Evolutionary conservation across 2,888 invertebrate species (phyloP).

Genomic region (Sinopyrophorus schimmeli): DNA sequence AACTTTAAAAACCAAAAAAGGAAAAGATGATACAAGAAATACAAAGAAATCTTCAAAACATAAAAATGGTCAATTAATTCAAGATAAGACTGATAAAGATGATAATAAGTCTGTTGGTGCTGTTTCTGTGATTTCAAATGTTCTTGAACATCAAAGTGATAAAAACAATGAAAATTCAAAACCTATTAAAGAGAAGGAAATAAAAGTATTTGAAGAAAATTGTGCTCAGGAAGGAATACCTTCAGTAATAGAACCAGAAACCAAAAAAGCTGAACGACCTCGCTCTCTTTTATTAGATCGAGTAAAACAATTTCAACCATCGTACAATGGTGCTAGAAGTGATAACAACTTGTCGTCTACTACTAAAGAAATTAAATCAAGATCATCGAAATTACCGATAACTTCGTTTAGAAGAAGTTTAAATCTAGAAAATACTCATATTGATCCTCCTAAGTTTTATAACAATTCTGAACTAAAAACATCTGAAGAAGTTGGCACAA

Average conservation of each 20-base stretch:
- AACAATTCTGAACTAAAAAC: slow-evolving; percentile 25
- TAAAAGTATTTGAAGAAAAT: background rate
- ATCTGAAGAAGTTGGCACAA: slow-evolving; percentile 3
- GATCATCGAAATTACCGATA: slow-evolving; percentile 50
- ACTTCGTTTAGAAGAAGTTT: slow-evolving; percentile 51
- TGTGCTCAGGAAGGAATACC: background rate
- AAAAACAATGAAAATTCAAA: slow-evolving; percentile 37
- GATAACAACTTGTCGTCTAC: slow-evolving; percentile 48
- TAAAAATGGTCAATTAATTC: slow-evolving; percentile 27
- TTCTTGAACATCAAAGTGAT: slow-evolving; percentile 31
- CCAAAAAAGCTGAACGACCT: slow-evolving; percentile 59
- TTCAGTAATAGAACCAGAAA: slow-evolving; percentile 11
- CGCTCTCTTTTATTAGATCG: slow-evolving; percentile 60
- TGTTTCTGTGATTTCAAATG: slow-evolving; percentile 35
- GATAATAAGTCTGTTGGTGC: slow-evolving; percentile 25
- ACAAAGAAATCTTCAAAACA: slow-evolving; percentile 37
- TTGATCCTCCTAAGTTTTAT: slow-evolving; percentile 40
- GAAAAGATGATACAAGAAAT: slow-evolving; percentile 39
- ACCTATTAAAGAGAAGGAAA: background rate
- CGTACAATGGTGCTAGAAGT: slow-evolving; percentile 56
- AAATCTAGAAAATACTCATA: slow-evolving; percentile 46
- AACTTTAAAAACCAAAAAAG: slow-evolving; percentile 40
- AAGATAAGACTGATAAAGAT: slow-evolving; percentile 32
- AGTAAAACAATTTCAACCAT: slow-evolving; percentile 57
- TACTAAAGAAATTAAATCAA: slow-evolving; percentile 40